A percentile compares a stretch with the other conserved stretches of the same genome.
These are phyloP conservation scores for Prietella phreatophila DNA, from an alignment of 2,113 vertebrate species.

Conservation along the genomic window DNA sequence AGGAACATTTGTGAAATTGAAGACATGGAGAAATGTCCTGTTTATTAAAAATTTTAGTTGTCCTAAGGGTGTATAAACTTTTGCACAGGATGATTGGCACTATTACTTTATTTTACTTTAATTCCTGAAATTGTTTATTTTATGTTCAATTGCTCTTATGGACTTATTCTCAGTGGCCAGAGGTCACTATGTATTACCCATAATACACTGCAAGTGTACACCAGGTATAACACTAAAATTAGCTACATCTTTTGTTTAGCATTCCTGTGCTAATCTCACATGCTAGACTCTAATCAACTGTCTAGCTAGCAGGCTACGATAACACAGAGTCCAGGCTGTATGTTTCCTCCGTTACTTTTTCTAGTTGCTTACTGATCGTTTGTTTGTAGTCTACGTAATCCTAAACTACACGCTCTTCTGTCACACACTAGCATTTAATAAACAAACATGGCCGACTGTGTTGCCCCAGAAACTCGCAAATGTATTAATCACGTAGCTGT, in stretches of 20 bases:
- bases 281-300: neutral
- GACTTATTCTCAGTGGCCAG: neutral
- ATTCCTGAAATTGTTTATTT: neutral
- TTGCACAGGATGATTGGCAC: neutral
- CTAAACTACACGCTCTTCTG: neutral
- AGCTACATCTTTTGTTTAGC: too few species aligned
- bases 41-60: neutral
- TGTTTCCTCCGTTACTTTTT: neutral
- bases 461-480: neutral
- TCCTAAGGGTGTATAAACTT: neutral
- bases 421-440: neutral
- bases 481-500: neutral
- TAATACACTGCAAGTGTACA: too few species aligned
- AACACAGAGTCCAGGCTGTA: neutral
- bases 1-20: too few species aligned
- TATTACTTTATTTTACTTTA: neutral
- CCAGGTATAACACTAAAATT: too few species aligned
- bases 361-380: neutral
- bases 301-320: neutral
- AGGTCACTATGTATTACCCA: too few species aligned
- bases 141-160: neutral
- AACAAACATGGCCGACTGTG: neutral
- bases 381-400: neutral
- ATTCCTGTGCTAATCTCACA: constrained; percentile 3
- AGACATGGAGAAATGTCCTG: too few species aligned